Evolutionary conservation across 2,113 vertebrate genomes (phyloP).

Genomic region (Phrynosoma blainvillii): DNA sequence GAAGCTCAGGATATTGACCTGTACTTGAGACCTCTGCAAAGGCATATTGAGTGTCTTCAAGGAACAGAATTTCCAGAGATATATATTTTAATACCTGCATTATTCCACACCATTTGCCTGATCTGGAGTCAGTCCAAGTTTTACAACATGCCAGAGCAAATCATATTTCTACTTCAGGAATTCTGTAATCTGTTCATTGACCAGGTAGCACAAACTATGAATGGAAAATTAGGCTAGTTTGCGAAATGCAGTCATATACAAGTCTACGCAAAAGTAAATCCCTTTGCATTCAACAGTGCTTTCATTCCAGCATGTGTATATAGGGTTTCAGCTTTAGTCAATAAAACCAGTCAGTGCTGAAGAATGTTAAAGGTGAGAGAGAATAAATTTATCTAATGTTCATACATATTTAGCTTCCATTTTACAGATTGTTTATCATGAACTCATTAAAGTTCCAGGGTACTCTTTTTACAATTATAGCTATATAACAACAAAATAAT

Average conservation of each 20-base stretch:
- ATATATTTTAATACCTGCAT: constrained; percentile 58
- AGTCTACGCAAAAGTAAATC: not conserved
- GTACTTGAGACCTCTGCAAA: constrained; percentile 75
- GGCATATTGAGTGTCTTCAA: constrained; percentile 72
- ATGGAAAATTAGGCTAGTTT: not conserved
- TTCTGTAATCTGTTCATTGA: constrained; percentile 83
- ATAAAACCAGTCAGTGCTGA: not conserved
- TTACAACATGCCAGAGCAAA: constrained; percentile 73
- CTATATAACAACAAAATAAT: constrained; percentile 14
- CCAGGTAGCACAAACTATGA: constrained; percentile 67
- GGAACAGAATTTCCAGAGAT: constrained; percentile 74
- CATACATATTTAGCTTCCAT: not conserved
- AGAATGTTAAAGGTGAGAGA: not conserved
- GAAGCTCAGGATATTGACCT: constrained; percentile 80
- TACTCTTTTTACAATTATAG: not conserved
- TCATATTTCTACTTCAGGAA: constrained; percentile 81
- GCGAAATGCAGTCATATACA: not conserved
- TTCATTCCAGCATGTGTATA: not conserved
- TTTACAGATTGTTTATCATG: not conserved
- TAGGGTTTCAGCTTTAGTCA: not conserved
- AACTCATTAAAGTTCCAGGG: not conserved
- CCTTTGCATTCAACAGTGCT: not conserved
- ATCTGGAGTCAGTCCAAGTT: constrained; percentile 81
- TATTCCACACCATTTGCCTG: constrained; percentile 82
- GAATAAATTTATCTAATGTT: not conserved